These are phyloP conservation scores for Melinaea marsaeus DNA, from an alignment of 2,888 invertebrate species.

Conservation along the genomic window DNA sequence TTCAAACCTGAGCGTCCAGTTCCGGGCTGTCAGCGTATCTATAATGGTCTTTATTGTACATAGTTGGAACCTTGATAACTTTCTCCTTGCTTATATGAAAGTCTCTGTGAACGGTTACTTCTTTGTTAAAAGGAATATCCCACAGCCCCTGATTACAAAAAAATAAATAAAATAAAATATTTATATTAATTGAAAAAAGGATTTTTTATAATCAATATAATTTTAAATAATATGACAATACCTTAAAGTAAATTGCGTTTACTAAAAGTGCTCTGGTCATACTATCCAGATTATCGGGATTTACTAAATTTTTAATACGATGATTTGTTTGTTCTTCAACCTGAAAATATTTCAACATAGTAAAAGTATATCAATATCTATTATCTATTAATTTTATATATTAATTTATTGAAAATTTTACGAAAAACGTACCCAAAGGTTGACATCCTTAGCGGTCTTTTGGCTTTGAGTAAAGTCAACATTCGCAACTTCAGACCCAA, in stretches of 20 bases:
- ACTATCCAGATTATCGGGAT: constrained; percentile 62
- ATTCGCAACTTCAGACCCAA: constrained; percentile 78
- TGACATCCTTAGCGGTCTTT: constrained; percentile 79
- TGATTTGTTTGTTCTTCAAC: constrained; percentile 65
- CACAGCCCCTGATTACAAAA: constrained; percentile 77
- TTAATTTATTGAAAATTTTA: neutral
- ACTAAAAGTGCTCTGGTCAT: constrained; percentile 83
- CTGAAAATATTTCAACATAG: constrained; percentile 35
- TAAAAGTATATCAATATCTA: too few relatives aligned
- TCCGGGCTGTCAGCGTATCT: constrained; percentile 51
- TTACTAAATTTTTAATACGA: constrained; percentile 77
- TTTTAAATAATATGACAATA: constrained; percentile 33
- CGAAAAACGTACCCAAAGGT: constrained; percentile 80
- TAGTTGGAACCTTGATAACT: constrained; percentile 81
- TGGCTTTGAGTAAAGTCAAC: constrained; percentile 77
- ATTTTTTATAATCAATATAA: neutral
- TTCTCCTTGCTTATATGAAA: constrained; percentile 80
- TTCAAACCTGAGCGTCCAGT: constrained; percentile 56
- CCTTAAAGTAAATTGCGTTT: constrained; percentile 92
- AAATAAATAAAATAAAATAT: neutral
- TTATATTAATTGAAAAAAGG: neutral
- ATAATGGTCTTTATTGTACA: constrained; percentile 76
- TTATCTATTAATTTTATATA: neutral
- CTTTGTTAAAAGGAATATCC: constrained; percentile 79
- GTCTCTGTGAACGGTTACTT: constrained; percentile 72